Evolutionary conservation across 2,113 vertebrate genomes (phyloP), one percentile per base, ranked within the genome.

Genomic region (Dicerorhinus sumatrensis): DNA sequence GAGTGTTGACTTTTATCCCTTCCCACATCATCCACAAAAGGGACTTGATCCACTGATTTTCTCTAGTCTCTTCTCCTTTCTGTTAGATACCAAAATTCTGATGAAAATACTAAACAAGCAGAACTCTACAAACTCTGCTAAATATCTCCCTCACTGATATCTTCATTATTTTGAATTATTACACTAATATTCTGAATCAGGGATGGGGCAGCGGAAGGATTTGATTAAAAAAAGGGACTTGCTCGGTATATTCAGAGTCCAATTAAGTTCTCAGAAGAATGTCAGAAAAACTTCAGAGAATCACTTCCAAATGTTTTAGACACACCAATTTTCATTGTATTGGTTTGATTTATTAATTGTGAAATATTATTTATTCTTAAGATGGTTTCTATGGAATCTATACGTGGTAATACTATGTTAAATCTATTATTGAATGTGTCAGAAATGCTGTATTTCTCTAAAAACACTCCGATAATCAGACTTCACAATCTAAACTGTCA

Each of bases 311-410:
- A 16, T 63, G 31, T 69, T 94, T 65, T 48, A 87, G 29, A 82
- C 0, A 60, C 0, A 29, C 0, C 2, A 29, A 70, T 89, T 92
- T 94, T 54, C 21, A 70, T 82, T 87, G 17, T 63, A 21, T 85
- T 86, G 3, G 23, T 33, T 29, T 90, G n/a, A 94, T 83, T 51
- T 56, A 82, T 77, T 72, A 77, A 92, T 67, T 92, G 0, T 94
- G 46, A 92, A 81, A 58, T 72, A 56, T 42, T 95, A 31, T 87
- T 67, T 93, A 62, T 86, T 86, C 33, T 51, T 92, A 93, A 73
- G 21, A 63, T 91, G 18, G 3, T 72, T 92, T 85, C 8, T 9
- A 7, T 63, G 42, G 25, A 92, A 80, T 46, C 48, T 73, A 39
- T 91, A 80, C n/a, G 11, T 84, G 20, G 33, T 58, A 62, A 63